Evolutionary conservation across 2,797 vertebrate genomes (phyloP).

Genomic region (Microhierax caerulescens): DNA sequence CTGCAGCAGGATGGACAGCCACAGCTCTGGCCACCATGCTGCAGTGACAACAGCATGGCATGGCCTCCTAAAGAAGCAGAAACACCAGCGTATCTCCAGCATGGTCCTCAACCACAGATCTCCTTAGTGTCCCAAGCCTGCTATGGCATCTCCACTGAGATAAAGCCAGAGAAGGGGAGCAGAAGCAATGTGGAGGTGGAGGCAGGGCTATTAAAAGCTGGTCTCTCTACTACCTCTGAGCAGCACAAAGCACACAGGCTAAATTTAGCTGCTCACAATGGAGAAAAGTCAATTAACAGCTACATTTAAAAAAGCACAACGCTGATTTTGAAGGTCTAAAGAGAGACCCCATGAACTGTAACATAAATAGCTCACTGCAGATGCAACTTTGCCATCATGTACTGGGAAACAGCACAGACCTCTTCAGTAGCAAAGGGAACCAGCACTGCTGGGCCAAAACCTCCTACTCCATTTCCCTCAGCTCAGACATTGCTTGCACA

Average conservation of each 20-base stretch:
- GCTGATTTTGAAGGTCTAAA: not conserved
- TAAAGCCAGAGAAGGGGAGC: not conserved
- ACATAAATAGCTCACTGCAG: not conserved
- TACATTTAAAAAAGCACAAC: not conserved
- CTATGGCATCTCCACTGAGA: not conserved
- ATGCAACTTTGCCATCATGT: not conserved
- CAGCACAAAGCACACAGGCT: not conserved
- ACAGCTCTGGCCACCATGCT: not conserved
- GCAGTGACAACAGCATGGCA: fast-evolving
- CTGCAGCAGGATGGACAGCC: not conserved
- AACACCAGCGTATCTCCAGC: not conserved
- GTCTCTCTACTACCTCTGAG: not conserved
- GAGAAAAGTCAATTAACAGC: not conserved
- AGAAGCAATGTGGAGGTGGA: fast-evolving
- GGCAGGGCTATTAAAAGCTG: not conserved
- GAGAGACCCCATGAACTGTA: not conserved
- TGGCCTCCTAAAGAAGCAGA: not conserved
- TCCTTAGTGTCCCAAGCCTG: fast-evolving
- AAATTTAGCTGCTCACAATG: not conserved
- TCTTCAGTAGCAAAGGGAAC: not conserved
- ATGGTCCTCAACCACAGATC: not conserved
- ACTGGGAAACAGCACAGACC: not conserved
- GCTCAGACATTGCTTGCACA: not conserved
- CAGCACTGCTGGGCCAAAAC: not conserved
- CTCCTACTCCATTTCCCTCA: not conserved